A percentile compares a stretch with the other conserved stretches of the same genome.
These are phyloP conservation scores for Trinorchestia longiramus DNA, from an alignment of 1,140 invertebrate species.

Conservation along the genomic window DNA sequence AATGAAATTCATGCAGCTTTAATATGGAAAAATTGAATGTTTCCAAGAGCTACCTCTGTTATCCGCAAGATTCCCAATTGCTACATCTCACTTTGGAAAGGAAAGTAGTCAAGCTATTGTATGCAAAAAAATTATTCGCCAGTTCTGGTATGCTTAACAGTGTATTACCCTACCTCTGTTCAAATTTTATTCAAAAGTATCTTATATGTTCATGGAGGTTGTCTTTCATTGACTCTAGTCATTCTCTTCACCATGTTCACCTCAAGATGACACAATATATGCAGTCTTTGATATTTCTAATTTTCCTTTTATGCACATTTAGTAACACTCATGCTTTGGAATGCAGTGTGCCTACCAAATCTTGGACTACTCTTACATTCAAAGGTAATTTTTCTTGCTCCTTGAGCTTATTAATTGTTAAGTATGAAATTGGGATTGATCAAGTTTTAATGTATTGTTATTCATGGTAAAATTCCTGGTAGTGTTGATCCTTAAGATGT, in stretches of 20 bases:
- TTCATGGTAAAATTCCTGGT: too few relatives aligned
- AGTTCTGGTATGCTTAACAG: neutral
- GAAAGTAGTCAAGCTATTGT: neutral
- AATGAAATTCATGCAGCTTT: neutral
- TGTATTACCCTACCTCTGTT: neutral
- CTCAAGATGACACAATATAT: neutral
- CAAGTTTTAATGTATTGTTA: too few relatives aligned
- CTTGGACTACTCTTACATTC: constrained; percentile 1
- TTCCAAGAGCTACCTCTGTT: neutral
- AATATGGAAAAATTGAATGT: neutral
- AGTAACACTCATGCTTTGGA: constrained; percentile 4
- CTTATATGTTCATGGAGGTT: neutral
- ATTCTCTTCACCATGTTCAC: neutral
- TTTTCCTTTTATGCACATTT: neutral
- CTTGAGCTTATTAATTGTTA: neutral
- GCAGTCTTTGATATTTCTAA: neutral
- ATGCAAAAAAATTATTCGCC: neutral
- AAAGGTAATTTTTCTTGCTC: neutral
- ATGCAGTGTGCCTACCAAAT: neutral
- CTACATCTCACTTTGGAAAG: neutral
- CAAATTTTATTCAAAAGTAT: neutral
- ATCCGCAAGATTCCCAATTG: neutral
- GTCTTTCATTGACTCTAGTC: constrained; percentile 12
- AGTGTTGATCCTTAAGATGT: neutral
- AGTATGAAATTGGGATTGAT: neutral